These are phyloP conservation scores for Bimastos eiseni DNA, from an alignment of 2,888 invertebrate genomes.

Conservation along the genomic window DNA sequence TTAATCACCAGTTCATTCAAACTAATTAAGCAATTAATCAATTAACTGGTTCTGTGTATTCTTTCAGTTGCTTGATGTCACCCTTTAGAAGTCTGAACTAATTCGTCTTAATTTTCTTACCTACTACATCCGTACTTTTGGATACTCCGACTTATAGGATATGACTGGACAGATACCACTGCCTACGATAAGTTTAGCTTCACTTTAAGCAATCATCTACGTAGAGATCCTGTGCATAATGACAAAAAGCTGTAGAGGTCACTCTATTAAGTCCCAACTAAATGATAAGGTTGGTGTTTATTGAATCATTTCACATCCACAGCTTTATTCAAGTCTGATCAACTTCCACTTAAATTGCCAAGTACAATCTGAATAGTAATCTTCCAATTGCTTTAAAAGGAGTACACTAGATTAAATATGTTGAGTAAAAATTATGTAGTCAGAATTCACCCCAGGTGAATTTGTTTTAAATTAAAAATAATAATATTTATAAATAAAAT, in stretches of 20 bases:
- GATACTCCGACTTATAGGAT: too few relatives aligned
- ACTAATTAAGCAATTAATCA: neutral
- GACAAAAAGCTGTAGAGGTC: neutral
- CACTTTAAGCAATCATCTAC: neutral
- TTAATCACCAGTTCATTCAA: neutral
- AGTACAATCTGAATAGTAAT: too few relatives aligned
- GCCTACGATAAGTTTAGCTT: neutral
- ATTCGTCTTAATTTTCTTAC: neutral
- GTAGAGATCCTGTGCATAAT: neutral
- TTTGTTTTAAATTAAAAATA: too few relatives aligned
- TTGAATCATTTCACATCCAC: too few relatives aligned
- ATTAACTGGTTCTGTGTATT: neutral
- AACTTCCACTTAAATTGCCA: too few relatives aligned
- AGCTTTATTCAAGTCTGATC: too few relatives aligned
- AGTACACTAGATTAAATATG: too few relatives aligned
- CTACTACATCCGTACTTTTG: neutral
- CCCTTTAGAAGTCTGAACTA: neutral
- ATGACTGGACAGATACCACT: neutral
- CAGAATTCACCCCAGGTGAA: too few relatives aligned
- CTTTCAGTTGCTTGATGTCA: neutral
- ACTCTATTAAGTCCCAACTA: neutral
- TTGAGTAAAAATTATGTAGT: too few relatives aligned
- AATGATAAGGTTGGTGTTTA: neutral
- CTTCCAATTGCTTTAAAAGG: too few relatives aligned
- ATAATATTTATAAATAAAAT: too few relatives aligned